Base-by-base conservation (phyloP, 2,888 invertebrate genomes). In the Drosophila aldrichi region DNA sequence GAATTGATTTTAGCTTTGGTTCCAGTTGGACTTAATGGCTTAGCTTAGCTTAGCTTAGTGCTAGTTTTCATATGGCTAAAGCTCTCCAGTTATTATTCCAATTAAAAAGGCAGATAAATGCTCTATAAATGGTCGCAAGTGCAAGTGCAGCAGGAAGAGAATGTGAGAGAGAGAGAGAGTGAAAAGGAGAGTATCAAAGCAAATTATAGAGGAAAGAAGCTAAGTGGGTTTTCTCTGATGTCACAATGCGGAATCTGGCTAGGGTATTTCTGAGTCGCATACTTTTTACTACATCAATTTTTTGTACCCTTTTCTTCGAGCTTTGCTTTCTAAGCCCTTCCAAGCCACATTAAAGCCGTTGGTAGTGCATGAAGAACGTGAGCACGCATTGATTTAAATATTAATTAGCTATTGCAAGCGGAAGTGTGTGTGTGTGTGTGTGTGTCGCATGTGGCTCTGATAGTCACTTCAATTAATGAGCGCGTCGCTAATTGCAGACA, bases 391-490 rank as follows among this genome's bases (percentile, higher is more conserved):
- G 68, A 62, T 68, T 77, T 63, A 62, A 80, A 71, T 66, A 66
- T 52, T 52, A 56, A 59, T 48, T 59, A 49, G 20, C 32, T 34
- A 36, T 34, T n/a, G 22, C 34, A 38, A 38, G 52, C 25, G 22
- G 22, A 8, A 44, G 7, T 3, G 8, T n/a, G n/a, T 40, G 16
- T 40, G 49, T 38, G 25, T 43, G 22, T 43, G 38, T 51, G 60
- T 44, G 20, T 32, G 60, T 49, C 38, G 20, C 20, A 32, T 32
- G 40, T 44, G 44, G 48, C 46, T 16, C 41, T 79, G 79, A 61
- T 82, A 74, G 71, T 77, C 73, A 71, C 66, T 73, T 66, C 74
- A 80, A 77, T 77, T 88, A 88, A 88, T 84, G 72, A 69, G 70
- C 43, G 62, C 57, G 43, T 62, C 63, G 80, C 86, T 88, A 85